These are phyloP conservation scores for Trachelus stipa DNA, from an alignment of 2,888 invertebrate genomes.

Conservation along the genomic window DNA sequence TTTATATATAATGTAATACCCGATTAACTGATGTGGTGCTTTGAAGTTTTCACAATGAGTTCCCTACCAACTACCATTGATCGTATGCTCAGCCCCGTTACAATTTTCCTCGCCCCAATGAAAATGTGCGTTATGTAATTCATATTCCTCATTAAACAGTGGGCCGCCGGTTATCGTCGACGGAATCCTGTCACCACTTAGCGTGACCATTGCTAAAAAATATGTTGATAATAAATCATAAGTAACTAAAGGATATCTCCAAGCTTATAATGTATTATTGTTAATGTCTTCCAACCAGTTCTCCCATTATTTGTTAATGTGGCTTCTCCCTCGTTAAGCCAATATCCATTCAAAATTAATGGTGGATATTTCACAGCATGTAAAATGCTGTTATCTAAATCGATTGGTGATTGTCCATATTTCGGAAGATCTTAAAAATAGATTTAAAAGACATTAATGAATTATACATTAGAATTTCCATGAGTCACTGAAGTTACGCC, in stretches of 20 bases:
- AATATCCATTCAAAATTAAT: conserved; percentile 52
- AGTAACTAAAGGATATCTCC: neutral
- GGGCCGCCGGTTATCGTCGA: conserved; percentile 53
- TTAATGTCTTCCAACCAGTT: conserved; percentile 2
- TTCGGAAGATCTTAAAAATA: conserved; percentile 29
- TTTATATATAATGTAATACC: neutral
- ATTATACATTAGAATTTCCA: neutral
- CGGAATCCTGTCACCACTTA: conserved; percentile 48
- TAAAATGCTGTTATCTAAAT: conserved; percentile 44
- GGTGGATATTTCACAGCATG: conserved; percentile 38
- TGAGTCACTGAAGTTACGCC: neutral
- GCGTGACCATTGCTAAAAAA: conserved; percentile 36
- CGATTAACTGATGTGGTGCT: neutral
- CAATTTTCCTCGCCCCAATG: conserved; percentile 54
- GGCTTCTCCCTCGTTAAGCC: conserved; percentile 54
- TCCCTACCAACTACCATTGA: conserved; percentile 51
- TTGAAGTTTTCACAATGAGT: neutral
- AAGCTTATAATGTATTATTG: neutral
- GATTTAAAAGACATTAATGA: neutral
- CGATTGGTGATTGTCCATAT: conserved; percentile 51
- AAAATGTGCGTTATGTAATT: conserved; percentile 47
- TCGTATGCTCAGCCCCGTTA: conserved; percentile 52
- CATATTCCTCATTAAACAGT: conserved; percentile 44
- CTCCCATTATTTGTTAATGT: conserved; percentile 42
- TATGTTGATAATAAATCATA: neutral